Conservation (phyloP, 2,888 invertebrate species). For the Terebella lapidaria region DNA sequence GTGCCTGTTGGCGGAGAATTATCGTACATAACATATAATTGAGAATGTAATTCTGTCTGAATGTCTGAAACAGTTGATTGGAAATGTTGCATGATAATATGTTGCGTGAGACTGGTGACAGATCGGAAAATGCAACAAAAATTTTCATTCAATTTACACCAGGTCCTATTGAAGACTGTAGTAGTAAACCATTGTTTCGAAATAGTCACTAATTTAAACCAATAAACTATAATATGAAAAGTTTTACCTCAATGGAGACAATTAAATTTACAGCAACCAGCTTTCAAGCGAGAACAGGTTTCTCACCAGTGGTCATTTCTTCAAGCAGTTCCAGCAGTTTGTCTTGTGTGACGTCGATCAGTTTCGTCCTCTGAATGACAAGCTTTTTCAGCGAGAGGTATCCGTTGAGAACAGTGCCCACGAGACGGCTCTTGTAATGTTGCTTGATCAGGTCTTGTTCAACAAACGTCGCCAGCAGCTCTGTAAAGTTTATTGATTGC, state of each 20-base stretch:
- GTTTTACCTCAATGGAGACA: too few species aligned
- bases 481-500: too few species aligned
- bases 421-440: slow-evolving; percentile 81
- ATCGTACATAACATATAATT: background rate
- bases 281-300: too few species aligned
- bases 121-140: too few species aligned
- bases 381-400: slow-evolving; percentile 84
- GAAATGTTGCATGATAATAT: background rate
- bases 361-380: slow-evolving; percentile 87
- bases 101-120: background rate
- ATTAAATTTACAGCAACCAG: too few species aligned
- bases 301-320: slow-evolving; percentile 83
- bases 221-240: too few species aligned
- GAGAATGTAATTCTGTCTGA: background rate
- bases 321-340: slow-evolving; percentile 86
- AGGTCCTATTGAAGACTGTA: too few species aligned
- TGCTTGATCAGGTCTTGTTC: slow-evolving; percentile 82
- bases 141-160: too few species aligned
- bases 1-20: slow-evolving; percentile 67
- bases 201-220: too few species aligned
- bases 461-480: slow-evolving; percentile 79
- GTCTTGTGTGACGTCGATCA: slow-evolving; percentile 95
- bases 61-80: background rate
- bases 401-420: slow-evolving; percentile 87
- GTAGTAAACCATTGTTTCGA: too few species aligned